These are phyloP conservation scores for Bolinopsis microptera DNA, from an alignment of 37 sponge, comb jelly and placozoan species.

Conservation along the genomic window DNA sequence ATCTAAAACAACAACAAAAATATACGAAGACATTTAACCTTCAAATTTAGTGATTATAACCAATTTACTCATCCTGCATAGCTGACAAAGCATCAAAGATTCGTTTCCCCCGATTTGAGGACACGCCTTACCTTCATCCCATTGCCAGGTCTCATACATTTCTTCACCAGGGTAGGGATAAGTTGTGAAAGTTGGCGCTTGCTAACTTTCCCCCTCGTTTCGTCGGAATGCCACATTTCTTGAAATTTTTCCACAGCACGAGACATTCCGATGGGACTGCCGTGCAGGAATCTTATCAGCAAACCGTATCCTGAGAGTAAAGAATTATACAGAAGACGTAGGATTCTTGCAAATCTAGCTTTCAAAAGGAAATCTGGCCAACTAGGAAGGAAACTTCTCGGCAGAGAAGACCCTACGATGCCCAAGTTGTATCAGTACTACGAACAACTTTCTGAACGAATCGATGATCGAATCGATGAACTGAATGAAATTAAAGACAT, in stretches of 20 bases:
- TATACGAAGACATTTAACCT: no score
- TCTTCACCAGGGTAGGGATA: conserved; percentile 18
- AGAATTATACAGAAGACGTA: no score
- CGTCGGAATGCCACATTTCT: conserved; percentile 51
- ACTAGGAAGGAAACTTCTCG: no score
- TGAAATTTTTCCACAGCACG: conserved; percentile 75
- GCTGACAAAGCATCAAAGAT: no score
- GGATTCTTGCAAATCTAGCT: background rate
- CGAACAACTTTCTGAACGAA: no score
- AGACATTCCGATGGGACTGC: conserved; percentile 73
- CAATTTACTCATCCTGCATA: background rate
- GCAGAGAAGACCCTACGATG: no score
- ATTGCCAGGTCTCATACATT: conserved; percentile 62
- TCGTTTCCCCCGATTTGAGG: background rate
- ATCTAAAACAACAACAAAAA: background rate
- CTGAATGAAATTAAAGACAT: no score
- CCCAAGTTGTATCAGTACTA: no score
- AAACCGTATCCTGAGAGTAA: conserved; percentile 83
- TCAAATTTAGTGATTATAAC: background rate
- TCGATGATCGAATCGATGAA: no score
- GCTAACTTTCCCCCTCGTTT: conserved; percentile 37
- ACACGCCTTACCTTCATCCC: conserved; percentile 30
- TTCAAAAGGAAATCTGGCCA: no score
- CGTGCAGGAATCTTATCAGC: conserved; percentile 80
- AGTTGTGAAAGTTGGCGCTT: conserved; percentile 42